Evolutionary conservation across 1,140 invertebrate genomes (phyloP).

Genomic region (Ylistrum balloti): DNA sequence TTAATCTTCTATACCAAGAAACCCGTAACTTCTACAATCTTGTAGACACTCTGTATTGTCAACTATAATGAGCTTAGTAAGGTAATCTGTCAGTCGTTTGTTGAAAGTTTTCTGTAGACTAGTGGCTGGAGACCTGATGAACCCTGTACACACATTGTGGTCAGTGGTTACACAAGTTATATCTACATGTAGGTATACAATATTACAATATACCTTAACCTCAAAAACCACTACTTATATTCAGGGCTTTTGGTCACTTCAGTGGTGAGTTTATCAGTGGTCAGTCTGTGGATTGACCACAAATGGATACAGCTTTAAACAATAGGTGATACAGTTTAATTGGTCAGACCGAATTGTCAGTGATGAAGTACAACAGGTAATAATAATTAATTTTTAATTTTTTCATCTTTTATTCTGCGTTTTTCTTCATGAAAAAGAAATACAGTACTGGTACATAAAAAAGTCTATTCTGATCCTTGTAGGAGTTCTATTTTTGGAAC

Average conservation of each 20-base stretch:
- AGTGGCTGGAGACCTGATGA: not conserved
- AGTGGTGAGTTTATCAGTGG: not conserved
- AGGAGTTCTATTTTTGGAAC: too few relatives aligned
- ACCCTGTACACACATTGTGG: not conserved
- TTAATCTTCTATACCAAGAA: not conserved
- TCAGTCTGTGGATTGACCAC: not conserved
- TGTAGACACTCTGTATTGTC: slow-evolving; percentile 2
- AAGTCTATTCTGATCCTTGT: too few relatives aligned
- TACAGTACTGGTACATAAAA: too few relatives aligned
- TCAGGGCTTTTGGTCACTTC: too few relatives aligned
- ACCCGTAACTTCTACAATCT: not conserved
- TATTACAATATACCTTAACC: not conserved
- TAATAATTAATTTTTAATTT: not conserved
- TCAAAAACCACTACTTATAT: not conserved
- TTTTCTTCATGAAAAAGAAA: too few relatives aligned
- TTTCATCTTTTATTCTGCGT: too few relatives aligned
- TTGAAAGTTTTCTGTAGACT: not conserved
- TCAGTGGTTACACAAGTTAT: not conserved
- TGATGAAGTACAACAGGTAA: not conserved
- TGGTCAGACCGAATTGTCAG: not conserved
- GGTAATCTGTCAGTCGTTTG: not conserved
- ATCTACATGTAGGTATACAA: not conserved
- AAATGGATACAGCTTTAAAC: not conserved
- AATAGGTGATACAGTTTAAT: not conserved
- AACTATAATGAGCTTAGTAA: not conserved